Base-by-base conservation (phyloP, 2,888 invertebrate genomes). In the Cataglyphis albicans region DNA sequence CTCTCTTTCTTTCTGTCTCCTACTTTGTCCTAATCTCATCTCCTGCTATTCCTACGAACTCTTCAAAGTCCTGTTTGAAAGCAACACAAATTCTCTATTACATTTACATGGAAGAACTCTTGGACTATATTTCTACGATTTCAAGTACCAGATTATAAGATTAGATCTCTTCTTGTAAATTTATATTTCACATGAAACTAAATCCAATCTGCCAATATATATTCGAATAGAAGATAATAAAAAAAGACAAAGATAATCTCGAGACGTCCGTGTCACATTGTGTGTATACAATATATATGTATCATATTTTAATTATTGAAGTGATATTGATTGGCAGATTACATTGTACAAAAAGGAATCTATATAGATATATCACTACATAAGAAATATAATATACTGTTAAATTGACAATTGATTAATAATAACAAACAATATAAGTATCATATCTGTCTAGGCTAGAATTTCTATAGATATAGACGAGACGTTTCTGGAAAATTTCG, bases 231-330 rank as follows among this genome's bases (percentile, higher is more conserved):
- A 57, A 12, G 57, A 57, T 41, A 32, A 67, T 67, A 67, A 57
- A 38, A 64, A 64, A 25, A 29, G 15, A 65, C 9, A 64, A 57
- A 76, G 29, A 21, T 41, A 52, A 76, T 38, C 21, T 83, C 64
- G 41, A 63, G 55, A 81, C 63, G 70, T 72, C 52, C 64, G 15
- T 52, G 52, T 75, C 72, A 81, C 72, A 81, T 70, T 73, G 68
- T 73, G 78, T 81, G 83, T 88, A 85, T 86, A 90, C 86, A 88
- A 87, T 76, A 67, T 18, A 85, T 88, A 87, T 90, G 86, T 88
- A 91, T 82, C 86, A 91, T 91, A 90, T 91, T 91, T 91, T 91
- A 89, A 90, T 76, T 90, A 90, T 87, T 83, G 44, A 81, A 65
- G 29, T 55, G 59, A 82, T 83, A 76, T 90, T 84, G 78, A 86